Percentiles rank a stretch among this genome's conserved stretches.
Conservation (phyloP, 2,797 vertebrate genomes). For the Pogonophryne albipinna region DNA sequence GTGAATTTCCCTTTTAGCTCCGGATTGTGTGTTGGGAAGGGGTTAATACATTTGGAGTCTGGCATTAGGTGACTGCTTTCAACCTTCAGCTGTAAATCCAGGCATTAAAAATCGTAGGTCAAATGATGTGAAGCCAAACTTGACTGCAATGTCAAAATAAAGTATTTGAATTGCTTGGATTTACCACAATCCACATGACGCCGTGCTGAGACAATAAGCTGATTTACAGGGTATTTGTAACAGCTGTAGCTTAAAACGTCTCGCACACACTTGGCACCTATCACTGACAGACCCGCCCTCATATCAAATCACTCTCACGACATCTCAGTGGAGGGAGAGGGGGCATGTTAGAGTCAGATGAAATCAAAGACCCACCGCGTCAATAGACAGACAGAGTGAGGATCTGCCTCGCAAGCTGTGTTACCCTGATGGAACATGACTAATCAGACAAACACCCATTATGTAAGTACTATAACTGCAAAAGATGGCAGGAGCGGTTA, state of each 20-base stretch:
- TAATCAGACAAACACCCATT: conserved; percentile 36
- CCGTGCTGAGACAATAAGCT: conserved; percentile 33
- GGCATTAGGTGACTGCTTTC: background rate
- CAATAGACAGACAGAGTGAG: conserved; percentile 26
- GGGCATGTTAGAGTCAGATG: conserved; percentile 24
- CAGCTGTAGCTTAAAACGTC: conserved; percentile 48
- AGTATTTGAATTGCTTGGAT: conserved; percentile 12
- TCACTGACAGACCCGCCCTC: background rate
- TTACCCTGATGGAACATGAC: conserved; percentile 25
- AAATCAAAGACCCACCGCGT: conserved; percentile 36
- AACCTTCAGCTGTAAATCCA: no score
- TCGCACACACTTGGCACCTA: conserved; percentile 25
- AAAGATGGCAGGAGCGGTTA: conserved; percentile 16
- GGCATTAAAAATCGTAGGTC: background rate
- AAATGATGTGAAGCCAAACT: conserved; percentile 18
- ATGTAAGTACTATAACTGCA: conserved; percentile 13
- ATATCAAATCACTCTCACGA: conserved; percentile 11
- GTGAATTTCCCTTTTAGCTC: background rate
- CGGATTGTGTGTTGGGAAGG: background rate
- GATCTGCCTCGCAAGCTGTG: conserved; percentile 20
- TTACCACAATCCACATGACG: conserved; percentile 15
- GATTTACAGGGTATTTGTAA: conserved; percentile 22
- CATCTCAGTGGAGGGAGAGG: conserved; percentile 18
- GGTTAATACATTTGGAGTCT: conserved; percentile 8
- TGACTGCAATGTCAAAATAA: conserved; percentile 13